Base-by-base conservation (phyloP, 2,797 vertebrate species). In the Lacerta agilis region DNA sequence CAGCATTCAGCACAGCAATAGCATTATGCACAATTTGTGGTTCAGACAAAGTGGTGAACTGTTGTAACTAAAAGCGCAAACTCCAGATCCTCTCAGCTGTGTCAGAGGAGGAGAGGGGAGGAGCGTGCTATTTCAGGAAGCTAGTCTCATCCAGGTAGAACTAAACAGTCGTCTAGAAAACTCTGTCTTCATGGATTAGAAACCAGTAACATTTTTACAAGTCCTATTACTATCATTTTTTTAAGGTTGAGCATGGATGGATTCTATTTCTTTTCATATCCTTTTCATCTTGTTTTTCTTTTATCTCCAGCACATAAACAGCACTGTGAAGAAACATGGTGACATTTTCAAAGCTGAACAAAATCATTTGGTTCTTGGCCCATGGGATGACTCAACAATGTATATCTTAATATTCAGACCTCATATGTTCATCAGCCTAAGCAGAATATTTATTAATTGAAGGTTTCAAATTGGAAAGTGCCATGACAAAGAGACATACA, bases 351-450 rank as follows among this genome's bases (percentile, higher is more conserved):
- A 3, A 72, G 23, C 18, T 45, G 58, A 64, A 85, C 29, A 79
- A 49, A 71, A 69, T 36, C 10, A 79, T 13, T 9, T 67, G 85
- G 41, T 73, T 93, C 91, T 90, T 92, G 89, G 85, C 76, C 86
- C 85, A 79, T 87, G 72, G 66, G 49, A 58, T 92, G 87, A 90
- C 83, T 27, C 67, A 92, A 94, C 85, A 71, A 83, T 2, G 1
- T 92, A 41, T 43, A 64, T 84, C 91, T 91, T 88, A 89, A 93
- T 94, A 94, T 92, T 94, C 87, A 93, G 86, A 94, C 87, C 88
- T 93, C 41, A 90, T 92, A 90, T 89, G 86, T 85, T 91, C 41
- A 94, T 83, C 61, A 92, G 79, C 86, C 91, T 90, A 92, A 87
- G 79, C 49, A 90, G 15, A 78, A 85, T 69, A 61, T 88, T 93